Evolutionary conservation across 2,113 vertebrate species (phyloP).

Genomic region (Muscicapa adusta): DNA sequence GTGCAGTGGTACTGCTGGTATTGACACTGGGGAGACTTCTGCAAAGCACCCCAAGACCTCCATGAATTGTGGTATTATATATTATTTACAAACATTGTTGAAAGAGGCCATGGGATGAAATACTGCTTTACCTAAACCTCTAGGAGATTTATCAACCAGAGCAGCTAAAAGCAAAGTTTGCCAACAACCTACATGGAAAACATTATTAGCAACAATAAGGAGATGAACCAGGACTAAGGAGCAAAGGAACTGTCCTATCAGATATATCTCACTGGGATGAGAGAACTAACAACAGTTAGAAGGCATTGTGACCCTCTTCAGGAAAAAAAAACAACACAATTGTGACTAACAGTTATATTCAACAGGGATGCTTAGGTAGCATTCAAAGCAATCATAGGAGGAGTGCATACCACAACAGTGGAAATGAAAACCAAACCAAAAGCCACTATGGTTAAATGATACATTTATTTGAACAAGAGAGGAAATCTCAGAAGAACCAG

Average conservation of each 20-base stretch:
- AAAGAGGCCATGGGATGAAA: background rate
- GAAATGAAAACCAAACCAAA: background rate
- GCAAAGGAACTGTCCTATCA: background rate
- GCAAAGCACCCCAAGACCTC: background rate
- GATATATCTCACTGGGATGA: background rate
- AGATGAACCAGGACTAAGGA: background rate
- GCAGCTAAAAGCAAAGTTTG: background rate
- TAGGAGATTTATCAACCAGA: background rate
- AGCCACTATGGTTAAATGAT: background rate
- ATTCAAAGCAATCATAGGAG: background rate
- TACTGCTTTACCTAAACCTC: background rate
- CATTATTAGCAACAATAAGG: background rate
- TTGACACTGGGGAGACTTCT: background rate
- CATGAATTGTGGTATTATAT: accelerated
- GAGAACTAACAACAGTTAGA: background rate
- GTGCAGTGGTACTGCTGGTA: background rate
- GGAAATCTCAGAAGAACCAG: background rate
- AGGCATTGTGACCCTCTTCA: background rate
- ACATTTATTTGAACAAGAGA: background rate
- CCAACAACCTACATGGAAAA: background rate
- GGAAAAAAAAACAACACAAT: background rate
- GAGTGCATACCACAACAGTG: background rate
- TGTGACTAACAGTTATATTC: background rate
- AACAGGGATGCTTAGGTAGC: background rate
- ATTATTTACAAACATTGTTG: background rate